Evolutionary conservation across 2,797 vertebrate species (phyloP), one percentile per base, ranked within the genome.

Genomic region (Alfaro cultratus): DNA sequence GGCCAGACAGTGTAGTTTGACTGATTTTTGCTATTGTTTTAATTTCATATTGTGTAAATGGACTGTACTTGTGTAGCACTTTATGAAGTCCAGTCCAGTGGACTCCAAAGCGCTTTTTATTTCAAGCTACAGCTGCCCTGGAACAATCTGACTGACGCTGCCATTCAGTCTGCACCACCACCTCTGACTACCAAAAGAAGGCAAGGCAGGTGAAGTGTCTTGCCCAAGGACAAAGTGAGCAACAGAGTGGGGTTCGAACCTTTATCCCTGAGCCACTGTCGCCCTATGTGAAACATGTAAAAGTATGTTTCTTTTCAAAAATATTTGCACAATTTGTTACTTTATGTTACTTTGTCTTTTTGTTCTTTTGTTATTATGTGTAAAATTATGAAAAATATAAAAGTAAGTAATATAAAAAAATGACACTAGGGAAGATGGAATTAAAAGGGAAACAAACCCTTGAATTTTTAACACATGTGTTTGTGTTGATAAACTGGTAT

Each of bases 381-480:
- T 41, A 26, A 12, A 39, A 43, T 9, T 41, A 26, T 43, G 11
- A 43, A 71, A 71, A 71, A 43, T 31, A 15, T 43, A 0, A 70
- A 70, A 53, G 51, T 12, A 70, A 10, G 3, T 12, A 70, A 70
- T 43, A 39, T 67, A 6, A 13, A n/a, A 15, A 45, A 15, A 15
- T 68, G 23, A 13, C 1, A 13, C 26, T n/a, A n/a, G 23, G 26
- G 39, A 71, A 45, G 41, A n/a, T 3, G 0, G 12, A 45, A 16
- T 45, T 29, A 45, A 6, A 45, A 71, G 68, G 68, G 68, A 71
- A 71, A 71, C 41, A 45, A 70, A n/a, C 67, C 39, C 26, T 70
- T 15, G 5, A 45, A 21, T 43, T 70, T 13, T 39, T 21, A 67
- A 36, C 7, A 15, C 34, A n/a, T 43, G 39, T 26, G n/a, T 70